phyloP scores from a whole-genome alignment of 2,888 invertebrate species.

The Ypsolopha scabrella region DNA sequence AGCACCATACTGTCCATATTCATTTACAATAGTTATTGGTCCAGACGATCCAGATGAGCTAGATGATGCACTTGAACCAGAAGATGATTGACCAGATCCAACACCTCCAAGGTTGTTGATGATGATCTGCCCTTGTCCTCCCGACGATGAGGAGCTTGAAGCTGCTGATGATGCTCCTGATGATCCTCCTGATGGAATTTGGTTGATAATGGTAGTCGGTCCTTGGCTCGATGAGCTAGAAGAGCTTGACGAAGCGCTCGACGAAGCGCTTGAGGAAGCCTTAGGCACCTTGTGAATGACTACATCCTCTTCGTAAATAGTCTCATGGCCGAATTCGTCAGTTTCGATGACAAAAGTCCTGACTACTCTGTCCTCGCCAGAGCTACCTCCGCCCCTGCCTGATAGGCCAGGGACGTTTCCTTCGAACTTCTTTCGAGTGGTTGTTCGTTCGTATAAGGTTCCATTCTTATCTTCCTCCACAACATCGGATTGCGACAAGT shows the following conservation, averaged over 20 bases:
- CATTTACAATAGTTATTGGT: not conserved
- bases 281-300: constrained; percentile 6
- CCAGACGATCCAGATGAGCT: not conserved
- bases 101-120: not conserved
- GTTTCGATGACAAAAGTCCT: constrained; percentile 22
- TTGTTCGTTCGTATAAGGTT: constrained; percentile 19
- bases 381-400: constrained; percentile 9
- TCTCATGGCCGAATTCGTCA: constrained; percentile 30
- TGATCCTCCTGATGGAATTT: not conserved
- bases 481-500: constrained; percentile 20
- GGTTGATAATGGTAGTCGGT: not conserved
- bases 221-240: not conserved
- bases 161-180: not conserved
- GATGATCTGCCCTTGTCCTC: not conserved
- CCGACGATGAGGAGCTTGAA: not conserved
- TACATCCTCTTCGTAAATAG: constrained; percentile 35
- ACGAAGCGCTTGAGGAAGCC: constrained; percentile 6
- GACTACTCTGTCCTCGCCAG: constrained; percentile 21
- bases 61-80: not conserved
- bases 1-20: constrained; percentile 1
- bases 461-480: constrained; percentile 20
- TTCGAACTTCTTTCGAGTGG: constrained; percentile 19
- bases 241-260: not conserved
- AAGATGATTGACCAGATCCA: not conserved
- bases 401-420: constrained; percentile 10